Evolutionary conservation across 2,888 invertebrate genomes (phyloP).

Genomic region (Coenonympha glycerion): DNA sequence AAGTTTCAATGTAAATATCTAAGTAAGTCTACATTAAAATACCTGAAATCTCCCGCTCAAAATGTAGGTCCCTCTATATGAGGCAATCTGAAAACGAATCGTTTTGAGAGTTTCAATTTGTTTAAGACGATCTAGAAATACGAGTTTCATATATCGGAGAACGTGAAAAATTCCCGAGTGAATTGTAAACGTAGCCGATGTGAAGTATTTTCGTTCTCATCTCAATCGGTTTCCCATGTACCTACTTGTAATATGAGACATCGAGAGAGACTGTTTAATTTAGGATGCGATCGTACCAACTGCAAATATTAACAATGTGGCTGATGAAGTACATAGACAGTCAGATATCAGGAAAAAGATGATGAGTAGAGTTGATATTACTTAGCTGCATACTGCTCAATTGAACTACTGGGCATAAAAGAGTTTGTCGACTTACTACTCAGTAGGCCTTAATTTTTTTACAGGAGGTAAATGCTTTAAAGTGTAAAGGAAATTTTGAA

Average conservation of each 20-base stretch:
- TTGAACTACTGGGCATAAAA: too few relatives aligned
- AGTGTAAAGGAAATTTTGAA: too few relatives aligned
- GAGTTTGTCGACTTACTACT: too few relatives aligned
- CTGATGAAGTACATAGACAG: not conserved
- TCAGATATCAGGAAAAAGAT: too few relatives aligned
- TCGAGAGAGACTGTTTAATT: conserved; percentile 4
- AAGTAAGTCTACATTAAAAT: not conserved
- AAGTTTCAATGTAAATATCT: too few relatives aligned
- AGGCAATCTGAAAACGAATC: conserved; percentile 20
- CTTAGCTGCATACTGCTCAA: too few relatives aligned
- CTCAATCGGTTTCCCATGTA: conserved; percentile 42
- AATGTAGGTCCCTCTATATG: conserved; percentile 15
- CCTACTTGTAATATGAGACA: too few relatives aligned
- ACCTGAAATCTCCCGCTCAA: not conserved
- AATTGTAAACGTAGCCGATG: conserved; percentile 55
- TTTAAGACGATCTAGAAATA: conserved; percentile 30
- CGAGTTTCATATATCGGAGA: conserved; percentile 32
- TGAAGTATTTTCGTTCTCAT: conserved; percentile 54
- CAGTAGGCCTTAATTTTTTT: too few relatives aligned
- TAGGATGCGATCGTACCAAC: not conserved
- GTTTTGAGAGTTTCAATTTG: conserved; percentile 28
- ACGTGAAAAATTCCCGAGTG: conserved; percentile 52
- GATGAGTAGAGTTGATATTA: too few relatives aligned
- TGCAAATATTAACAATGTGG: not conserved
- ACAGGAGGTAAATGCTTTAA: too few relatives aligned